phyloP scores from a whole-genome alignment of 2,113 vertebrate genomes.

The Oreochromis aureus region DNA sequence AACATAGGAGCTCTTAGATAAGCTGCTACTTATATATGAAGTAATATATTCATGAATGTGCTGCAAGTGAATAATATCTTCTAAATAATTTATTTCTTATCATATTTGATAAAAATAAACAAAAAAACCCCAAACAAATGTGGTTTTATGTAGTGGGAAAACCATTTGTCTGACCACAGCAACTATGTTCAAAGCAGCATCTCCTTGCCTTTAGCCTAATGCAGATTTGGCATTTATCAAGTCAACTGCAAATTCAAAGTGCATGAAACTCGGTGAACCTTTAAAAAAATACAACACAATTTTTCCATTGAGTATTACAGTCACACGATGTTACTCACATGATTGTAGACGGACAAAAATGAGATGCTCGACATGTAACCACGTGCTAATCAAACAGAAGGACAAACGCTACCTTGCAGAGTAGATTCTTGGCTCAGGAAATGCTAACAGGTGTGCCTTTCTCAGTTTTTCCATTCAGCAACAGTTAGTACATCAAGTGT shows the following conservation, averaged over 20 bases:
- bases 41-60: not conserved
- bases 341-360: not conserved
- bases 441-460: conserved; percentile 44
- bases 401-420: conserved; percentile 19
- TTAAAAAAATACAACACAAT: not conserved
- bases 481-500: not conserved
- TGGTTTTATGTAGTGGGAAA: not conserved
- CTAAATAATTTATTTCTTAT: not conserved
- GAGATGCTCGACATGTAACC: not conserved
- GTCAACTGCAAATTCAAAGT: not conserved
- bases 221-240: not conserved
- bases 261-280: not conserved
- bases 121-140: accelerated
- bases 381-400: conserved; percentile 33
- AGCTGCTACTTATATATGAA: not conserved
- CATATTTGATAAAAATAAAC: not conserved
- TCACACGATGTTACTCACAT: not conserved
- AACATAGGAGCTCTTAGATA: not conserved
- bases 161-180: not conserved
- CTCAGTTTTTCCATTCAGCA: conserved; percentile 24
- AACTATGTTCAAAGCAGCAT: not conserved
- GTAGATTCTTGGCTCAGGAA: conserved; percentile 37
- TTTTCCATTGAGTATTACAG: not conserved
- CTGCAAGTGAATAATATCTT: not conserved
- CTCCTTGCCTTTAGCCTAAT: not conserved